A percentile compares a stretch with the other conserved stretches of the same genome.
phyloP scores from a whole-genome alignment of 2,888 invertebrate genomes.

The Agrochola lota region DNA sequence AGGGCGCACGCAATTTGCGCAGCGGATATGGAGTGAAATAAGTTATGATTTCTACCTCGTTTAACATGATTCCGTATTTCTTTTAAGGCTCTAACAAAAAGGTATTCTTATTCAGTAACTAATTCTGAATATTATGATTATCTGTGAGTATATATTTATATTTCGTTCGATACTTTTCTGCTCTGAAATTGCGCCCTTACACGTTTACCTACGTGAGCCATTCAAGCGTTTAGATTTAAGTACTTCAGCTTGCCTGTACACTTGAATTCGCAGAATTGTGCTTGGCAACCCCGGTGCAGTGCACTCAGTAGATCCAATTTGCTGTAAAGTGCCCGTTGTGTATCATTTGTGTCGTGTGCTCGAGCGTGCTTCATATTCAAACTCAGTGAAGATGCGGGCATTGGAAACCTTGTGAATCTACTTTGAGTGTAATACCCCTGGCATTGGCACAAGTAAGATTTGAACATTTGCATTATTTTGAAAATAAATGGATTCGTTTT shows the following conservation, averaged over 20 bases:
- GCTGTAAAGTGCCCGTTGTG: constrained; percentile 62
- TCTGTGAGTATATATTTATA: not conserved
- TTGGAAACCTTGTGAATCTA: constrained; percentile 23
- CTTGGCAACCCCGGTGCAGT: constrained; percentile 50
- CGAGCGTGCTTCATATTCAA: constrained; percentile 53
- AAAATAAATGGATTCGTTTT: not conserved
- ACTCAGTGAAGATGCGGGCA: constrained; percentile 37
- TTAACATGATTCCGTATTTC: constrained; percentile 44
- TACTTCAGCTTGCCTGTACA: constrained; percentile 26
- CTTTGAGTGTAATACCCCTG: constrained; percentile 18
- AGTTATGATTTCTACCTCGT: constrained; percentile 52
- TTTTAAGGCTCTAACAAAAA: constrained; percentile 1
- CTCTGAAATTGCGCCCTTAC: constrained; percentile 13
- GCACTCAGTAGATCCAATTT: constrained; percentile 68
- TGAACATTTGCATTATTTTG: constrained; percentile 8
- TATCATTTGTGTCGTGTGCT: constrained; percentile 60
- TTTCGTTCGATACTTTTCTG: not conserved
- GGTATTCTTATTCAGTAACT: not conserved
- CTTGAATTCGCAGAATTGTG: constrained; percentile 47
- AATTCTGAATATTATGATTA: constrained; percentile 7
- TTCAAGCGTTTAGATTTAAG: constrained; percentile 58
- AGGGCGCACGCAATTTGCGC: constrained; percentile 8
- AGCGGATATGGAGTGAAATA: constrained; percentile 34
- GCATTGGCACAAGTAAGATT: constrained; percentile 5
- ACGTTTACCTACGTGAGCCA: constrained; percentile 25